A percentile compares a stretch with the other conserved stretches of the same genome.
These are phyloP conservation scores for Zosterops borbonicus DNA, from an alignment of 2,113 vertebrate species.

Conservation along the genomic window DNA sequence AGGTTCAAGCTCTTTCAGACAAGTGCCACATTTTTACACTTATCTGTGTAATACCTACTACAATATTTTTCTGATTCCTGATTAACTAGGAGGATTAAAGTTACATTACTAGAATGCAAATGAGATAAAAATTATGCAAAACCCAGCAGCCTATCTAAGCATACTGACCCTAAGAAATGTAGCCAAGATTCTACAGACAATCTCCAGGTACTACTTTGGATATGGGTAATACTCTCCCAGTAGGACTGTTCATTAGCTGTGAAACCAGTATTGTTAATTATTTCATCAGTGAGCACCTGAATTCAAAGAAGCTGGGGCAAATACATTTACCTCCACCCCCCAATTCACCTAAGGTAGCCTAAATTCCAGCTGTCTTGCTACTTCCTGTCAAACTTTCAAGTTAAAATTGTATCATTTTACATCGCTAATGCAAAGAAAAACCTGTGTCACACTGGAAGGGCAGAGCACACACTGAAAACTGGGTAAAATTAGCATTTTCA, in stretches of 20 bases:
- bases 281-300: neutral
- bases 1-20: neutral
- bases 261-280: neutral
- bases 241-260: neutral
- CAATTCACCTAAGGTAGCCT: neutral
- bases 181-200: neutral
- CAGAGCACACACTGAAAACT: neutral
- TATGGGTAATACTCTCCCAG: neutral
- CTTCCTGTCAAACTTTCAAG: neutral
- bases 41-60: neutral
- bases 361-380: neutral
- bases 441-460: neutral
- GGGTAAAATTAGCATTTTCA: neutral
- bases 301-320: neutral
- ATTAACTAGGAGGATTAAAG: neutral
- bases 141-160: neutral
- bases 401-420: neutral
- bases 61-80: neutral
- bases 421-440: neutral
- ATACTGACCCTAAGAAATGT: neutral
- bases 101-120: neutral
- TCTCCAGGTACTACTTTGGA: neutral
- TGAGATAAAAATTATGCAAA: neutral
- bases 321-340: neutral
- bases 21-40: neutral